A percentile compares a stretch with the other conserved stretches of the same genome.
Conservation (phyloP, 2,888 invertebrate species). For the Chloromyia formosa region DNA sequence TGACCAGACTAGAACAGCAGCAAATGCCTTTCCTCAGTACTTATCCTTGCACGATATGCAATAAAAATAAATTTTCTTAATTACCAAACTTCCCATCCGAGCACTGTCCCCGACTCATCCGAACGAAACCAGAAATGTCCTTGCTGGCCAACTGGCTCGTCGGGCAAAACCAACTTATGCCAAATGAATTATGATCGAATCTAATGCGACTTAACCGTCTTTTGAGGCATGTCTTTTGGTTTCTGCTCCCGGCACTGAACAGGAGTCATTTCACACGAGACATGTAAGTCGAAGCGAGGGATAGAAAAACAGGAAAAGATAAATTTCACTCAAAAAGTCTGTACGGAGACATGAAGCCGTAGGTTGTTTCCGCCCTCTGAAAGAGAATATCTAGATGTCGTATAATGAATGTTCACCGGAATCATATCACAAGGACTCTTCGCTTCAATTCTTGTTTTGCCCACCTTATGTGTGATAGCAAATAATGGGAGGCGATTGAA, state of each 20-base stretch:
- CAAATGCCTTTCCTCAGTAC: neutral
- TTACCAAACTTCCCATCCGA: constrained; percentile 29
- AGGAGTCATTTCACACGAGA: constrained; percentile 15
- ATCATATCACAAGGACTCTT: constrained; percentile 27
- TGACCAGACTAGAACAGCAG: constrained; percentile 9
- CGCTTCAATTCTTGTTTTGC: neutral
- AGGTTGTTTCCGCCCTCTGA: neutral
- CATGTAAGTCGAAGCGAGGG: neutral
- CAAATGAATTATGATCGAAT: constrained; percentile 41
- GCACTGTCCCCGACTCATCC: neutral
- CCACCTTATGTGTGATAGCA: neutral
- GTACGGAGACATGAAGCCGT: neutral
- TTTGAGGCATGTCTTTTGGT: constrained; percentile 14
- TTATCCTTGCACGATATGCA: constrained; percentile 34
- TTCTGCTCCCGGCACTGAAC: constrained; percentile 1
- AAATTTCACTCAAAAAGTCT: constrained; percentile 14
- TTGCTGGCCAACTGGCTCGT: neutral
- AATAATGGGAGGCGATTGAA: neutral
- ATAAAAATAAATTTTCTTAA: constrained; percentile 44
- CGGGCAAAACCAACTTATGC: constrained; percentile 26
- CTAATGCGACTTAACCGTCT: constrained; percentile 9
- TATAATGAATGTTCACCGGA: constrained; percentile 24
- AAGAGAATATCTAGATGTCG: neutral
- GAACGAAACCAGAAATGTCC: neutral
- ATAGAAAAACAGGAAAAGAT: neutral